Percentiles rank a stretch among this genome's conserved stretches.
phyloP scores from a whole-genome alignment of 1,140 invertebrate genomes.

The Doryteuthis pealeii region DNA sequence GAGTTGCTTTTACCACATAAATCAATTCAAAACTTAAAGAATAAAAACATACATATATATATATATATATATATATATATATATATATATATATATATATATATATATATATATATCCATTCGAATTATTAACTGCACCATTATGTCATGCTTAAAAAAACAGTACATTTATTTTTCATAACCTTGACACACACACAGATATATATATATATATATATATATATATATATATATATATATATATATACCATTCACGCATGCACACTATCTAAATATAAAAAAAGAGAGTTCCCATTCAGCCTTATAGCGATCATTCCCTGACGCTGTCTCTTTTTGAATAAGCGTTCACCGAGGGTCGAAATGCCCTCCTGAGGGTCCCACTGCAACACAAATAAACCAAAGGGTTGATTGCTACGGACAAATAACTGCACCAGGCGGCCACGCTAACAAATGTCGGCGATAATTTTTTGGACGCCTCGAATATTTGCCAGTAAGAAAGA shows the following conservation, averaged over 20 bases:
- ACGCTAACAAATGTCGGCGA: constrained; percentile 31
- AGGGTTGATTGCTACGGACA: constrained; percentile 44
- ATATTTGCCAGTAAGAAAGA: constrained; percentile 40
- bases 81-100: neutral
- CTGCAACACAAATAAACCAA: constrained; percentile 33
- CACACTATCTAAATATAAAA: neutral
- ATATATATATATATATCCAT: neutral
- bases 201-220: no score
- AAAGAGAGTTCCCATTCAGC: neutral
- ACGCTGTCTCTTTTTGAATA: constrained; percentile 28
- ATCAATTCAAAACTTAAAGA: neutral
- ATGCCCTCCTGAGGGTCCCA: constrained; percentile 18
- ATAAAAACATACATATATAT: neutral
- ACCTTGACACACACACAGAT: no score
- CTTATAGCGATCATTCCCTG: constrained; percentile 21
- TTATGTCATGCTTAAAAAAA: no score
- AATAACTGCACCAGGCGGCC: constrained; percentile 42
- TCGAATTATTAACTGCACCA: no score
- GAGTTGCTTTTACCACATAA: neutral
- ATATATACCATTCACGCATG: neutral
- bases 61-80: no score
- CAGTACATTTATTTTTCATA: no score
- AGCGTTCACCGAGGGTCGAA: constrained; percentile 18
- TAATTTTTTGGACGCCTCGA: constrained; percentile 24
- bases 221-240: no score